Conservation (phyloP, 2,888 invertebrate species). For the Bembecia ichneumoniformis region DNA sequence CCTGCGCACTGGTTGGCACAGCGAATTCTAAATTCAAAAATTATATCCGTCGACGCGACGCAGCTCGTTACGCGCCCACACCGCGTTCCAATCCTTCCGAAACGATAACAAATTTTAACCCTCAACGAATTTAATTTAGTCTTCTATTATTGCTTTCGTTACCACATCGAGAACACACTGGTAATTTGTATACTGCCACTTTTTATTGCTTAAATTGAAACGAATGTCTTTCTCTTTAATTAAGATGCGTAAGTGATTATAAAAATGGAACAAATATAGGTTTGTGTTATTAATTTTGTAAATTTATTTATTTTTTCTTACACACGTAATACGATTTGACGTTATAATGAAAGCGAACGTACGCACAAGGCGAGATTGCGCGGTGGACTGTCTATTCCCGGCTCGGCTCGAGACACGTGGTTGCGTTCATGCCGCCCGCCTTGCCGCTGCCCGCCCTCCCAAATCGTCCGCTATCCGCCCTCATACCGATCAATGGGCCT, state of each 20-base stretch:
- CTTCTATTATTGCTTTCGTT: constrained; percentile 18
- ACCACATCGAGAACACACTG: constrained; percentile 7
- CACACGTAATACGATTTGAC: background rate
- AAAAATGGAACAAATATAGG: no score
- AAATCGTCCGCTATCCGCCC: constrained; percentile 32
- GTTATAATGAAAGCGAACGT: background rate
- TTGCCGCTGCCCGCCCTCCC: constrained; percentile 9
- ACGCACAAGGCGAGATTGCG: constrained; percentile 36
- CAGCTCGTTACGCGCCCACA: constrained; percentile 22
- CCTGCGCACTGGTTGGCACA: constrained; percentile 10
- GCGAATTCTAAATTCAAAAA: constrained; percentile 23
- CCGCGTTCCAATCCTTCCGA: constrained; percentile 14
- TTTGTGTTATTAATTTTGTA: background rate
- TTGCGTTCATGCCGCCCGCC: constrained; percentile 18
- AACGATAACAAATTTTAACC: constrained; percentile 14
- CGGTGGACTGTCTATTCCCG: constrained; percentile 65
- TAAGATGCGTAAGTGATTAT: background rate
- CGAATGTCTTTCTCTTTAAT: no score
- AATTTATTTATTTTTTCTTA: background rate
- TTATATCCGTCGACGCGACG: constrained; percentile 16
- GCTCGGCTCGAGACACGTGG: constrained; percentile 58
- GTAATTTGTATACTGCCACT: background rate
- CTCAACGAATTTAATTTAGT: background rate
- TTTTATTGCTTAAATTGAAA: background rate
- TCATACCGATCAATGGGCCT: constrained; percentile 56